Evolutionary conservation across 2,797 vertebrate genomes (phyloP).

Genomic region (Alcedo atthis): DNA sequence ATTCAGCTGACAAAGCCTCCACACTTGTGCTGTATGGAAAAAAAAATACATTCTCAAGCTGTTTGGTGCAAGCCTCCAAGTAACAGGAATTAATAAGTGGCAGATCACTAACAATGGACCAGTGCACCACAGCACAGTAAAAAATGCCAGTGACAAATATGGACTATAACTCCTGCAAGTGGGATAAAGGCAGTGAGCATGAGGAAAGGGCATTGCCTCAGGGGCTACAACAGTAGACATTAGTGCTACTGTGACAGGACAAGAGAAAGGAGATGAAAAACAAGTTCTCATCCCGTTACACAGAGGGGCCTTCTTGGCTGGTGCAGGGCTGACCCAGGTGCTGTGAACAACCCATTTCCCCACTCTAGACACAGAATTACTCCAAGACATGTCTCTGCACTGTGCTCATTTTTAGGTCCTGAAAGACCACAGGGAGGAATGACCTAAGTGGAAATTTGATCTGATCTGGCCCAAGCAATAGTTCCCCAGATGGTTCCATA

Average conservation of each 20-base stretch:
- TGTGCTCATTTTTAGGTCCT: background rate
- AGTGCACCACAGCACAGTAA: background rate
- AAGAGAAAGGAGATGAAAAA: background rate
- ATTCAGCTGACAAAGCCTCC: background rate
- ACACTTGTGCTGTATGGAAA: background rate
- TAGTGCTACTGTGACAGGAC: background rate
- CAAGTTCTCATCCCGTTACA: background rate
- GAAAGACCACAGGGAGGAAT: background rate
- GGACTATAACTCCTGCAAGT: background rate
- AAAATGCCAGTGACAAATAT: background rate
- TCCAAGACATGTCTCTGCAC: background rate
- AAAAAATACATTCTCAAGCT: background rate
- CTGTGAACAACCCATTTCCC: background rate
- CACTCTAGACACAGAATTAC: background rate
- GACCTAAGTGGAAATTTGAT: background rate
- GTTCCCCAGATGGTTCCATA: background rate
- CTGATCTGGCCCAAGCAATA: background rate
- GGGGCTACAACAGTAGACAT: background rate
- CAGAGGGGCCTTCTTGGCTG: background rate
- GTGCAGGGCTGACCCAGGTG: background rate
- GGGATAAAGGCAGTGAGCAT: background rate
- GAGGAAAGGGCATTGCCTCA: background rate
- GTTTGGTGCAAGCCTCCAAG: background rate
- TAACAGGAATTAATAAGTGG: constrained; percentile 15
- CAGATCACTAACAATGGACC: background rate